Percentiles rank a stretch among this genome's conserved stretches.
Evolutionary conservation across 2,113 vertebrate species (phyloP).

Genomic region (Cavia porcellus): DNA sequence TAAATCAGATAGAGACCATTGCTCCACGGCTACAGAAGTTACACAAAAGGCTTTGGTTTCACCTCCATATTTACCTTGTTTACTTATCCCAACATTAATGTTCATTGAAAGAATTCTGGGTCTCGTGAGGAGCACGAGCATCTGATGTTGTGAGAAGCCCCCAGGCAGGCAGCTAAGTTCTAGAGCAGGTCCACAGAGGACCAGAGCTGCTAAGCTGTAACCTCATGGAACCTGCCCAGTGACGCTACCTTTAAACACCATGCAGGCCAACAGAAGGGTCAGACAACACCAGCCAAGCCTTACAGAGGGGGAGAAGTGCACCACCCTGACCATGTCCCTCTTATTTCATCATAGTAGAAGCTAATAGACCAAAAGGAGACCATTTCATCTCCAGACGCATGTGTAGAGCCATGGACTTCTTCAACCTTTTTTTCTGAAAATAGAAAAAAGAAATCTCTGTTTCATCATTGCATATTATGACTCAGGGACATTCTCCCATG

Average conservation of each 20-base stretch:
- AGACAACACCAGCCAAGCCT: neutral
- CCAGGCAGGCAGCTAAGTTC: neutral
- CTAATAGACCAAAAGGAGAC: neutral
- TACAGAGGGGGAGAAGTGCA: neutral
- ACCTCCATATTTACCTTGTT: neutral
- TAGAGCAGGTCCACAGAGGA: neutral
- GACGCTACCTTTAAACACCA: neutral
- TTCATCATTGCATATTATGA: neutral
- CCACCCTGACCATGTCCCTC: neutral
- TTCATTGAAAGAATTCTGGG: neutral
- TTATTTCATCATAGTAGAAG: neutral
- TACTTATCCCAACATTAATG: neutral
- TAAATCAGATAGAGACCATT: neutral
- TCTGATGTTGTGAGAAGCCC: neutral
- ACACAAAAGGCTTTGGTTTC: constrained; percentile 23
- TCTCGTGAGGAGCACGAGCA: neutral
- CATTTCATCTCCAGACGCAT: neutral
- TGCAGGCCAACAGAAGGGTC: neutral
- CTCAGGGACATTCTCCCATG: neutral
- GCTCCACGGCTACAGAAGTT: neutral
- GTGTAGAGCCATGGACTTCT: neutral
- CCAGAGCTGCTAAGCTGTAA: neutral
- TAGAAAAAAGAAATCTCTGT: neutral
- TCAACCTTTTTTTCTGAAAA: constrained; percentile 4
- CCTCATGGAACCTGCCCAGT: neutral